A percentile compares a stretch with the other conserved stretches of the same genome.
phyloP scores from a whole-genome alignment of 2,888 invertebrate genomes.

The Calliphora vomitoria region DNA sequence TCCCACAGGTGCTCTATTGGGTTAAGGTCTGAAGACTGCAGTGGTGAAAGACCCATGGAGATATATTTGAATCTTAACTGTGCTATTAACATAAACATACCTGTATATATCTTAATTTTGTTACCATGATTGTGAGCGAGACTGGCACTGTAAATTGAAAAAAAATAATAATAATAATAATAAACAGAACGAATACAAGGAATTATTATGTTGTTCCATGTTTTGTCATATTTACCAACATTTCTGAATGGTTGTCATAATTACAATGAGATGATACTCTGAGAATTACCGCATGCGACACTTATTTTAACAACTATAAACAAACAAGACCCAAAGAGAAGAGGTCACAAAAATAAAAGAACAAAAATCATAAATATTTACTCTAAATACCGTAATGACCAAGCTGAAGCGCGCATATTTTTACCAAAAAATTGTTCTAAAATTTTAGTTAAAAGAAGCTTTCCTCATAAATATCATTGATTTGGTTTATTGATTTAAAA shows the following conservation, averaged over 20 bases:
- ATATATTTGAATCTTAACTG: no score
- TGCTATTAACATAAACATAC: neutral
- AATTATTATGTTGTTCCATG: conserved; percentile 53
- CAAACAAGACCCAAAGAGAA: neutral
- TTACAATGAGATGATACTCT: conserved; percentile 31
- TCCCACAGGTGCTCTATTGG: no score
- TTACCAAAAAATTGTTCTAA: no score
- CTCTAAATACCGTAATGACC: no score
- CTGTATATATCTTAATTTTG: conserved; percentile 15
- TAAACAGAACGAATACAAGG: conserved; percentile 27
- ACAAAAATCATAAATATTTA: neutral
- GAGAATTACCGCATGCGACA: conserved; percentile 25
- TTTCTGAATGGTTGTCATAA: conserved; percentile 55
- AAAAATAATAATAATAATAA: neutral
- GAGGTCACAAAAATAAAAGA: neutral
- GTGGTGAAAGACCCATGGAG: no score
- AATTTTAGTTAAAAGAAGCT: no score
- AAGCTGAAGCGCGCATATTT: no score
- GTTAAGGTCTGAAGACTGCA: no score
- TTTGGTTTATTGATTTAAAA: no score
- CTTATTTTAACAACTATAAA: conserved; percentile 7
- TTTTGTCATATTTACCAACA: conserved; percentile 42
- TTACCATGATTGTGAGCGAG: conserved; percentile 6
- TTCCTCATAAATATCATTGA: no score
- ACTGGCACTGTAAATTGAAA: conserved; percentile 29